Evolutionary conservation across 2,888 invertebrate genomes (phyloP).

Genomic region (Caenorhabditis doughertyi): DNA sequence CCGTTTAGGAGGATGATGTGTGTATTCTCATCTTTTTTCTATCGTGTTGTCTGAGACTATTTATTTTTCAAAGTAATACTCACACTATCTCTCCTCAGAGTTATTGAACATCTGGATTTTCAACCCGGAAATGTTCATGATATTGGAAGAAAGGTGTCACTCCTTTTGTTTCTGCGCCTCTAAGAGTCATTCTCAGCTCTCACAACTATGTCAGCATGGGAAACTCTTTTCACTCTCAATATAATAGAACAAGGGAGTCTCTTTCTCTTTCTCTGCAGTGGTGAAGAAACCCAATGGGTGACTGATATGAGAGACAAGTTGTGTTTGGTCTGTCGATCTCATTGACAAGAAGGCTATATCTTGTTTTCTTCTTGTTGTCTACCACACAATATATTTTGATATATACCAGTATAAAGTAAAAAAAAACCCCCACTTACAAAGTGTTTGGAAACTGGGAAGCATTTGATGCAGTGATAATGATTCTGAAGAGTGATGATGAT

Average conservation of each 20-base stretch:
- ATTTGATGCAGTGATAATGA: slow-evolving; percentile 17
- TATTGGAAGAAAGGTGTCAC: too few species aligned
- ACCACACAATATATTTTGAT: slow-evolving; percentile 10
- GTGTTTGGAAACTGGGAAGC: background rate
- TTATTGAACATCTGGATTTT: background rate
- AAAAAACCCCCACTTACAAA: slow-evolving; percentile 29
- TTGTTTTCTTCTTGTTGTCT: background rate
- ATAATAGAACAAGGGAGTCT: slow-evolving; percentile 8
- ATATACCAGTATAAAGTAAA: background rate
- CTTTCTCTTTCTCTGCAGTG: background rate
- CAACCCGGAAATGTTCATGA: background rate
- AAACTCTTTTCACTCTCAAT: slow-evolving; percentile 32
- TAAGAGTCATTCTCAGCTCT: background rate
- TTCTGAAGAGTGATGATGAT: slow-evolving; percentile 6
- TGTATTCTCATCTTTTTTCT: slow-evolving; percentile 17
- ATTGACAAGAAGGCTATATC: slow-evolving; percentile 36
- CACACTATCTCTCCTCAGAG: background rate
- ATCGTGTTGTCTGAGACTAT: slow-evolving; percentile 26
- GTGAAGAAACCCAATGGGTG: slow-evolving; percentile 21
- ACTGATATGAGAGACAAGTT: slow-evolving; percentile 54
- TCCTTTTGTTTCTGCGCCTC: background rate
- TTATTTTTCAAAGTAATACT: background rate
- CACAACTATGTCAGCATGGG: slow-evolving; percentile 10
- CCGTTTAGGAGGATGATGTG: slow-evolving; percentile 21
- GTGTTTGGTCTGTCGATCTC: slow-evolving; percentile 41